These are phyloP conservation scores for Phalanger gymnotis DNA, from an alignment of 2,797 vertebrate genomes.

Conservation along the genomic window DNA sequence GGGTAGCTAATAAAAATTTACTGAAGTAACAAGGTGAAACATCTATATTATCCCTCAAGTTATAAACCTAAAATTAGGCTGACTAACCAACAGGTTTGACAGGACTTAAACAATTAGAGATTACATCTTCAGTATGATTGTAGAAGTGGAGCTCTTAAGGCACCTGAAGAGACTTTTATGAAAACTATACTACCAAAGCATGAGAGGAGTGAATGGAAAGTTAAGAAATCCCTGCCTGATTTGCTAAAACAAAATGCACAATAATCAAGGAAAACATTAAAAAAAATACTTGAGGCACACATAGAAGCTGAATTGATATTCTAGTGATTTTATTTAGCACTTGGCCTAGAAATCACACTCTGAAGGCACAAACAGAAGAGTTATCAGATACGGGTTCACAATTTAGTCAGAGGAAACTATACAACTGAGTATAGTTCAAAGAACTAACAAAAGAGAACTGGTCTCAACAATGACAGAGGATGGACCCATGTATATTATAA, in stretches of 20 bases:
- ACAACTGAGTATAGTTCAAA: conserved; percentile 23
- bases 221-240: not conserved
- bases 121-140: not conserved
- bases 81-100: conserved; percentile 23
- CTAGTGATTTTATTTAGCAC: conserved; percentile 36
- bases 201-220: conserved; percentile 18
- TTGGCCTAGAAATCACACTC: conserved; percentile 34
- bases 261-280: conserved; percentile 43
- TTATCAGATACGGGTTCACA: conserved; percentile 4
- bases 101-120: not conserved
- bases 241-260: conserved; percentile 53
- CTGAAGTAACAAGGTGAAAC: not conserved
- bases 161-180: conserved; percentile 2
- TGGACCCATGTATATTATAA: not conserved
- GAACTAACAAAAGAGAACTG: conserved; percentile 31
- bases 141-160: conserved; percentile 27
- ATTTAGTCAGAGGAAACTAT: conserved; percentile 40
- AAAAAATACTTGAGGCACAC: not conserved
- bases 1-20: not conserved
- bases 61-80: conserved; percentile 27
- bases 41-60: not conserved
- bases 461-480: conserved; percentile 27
- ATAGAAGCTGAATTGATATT: not conserved
- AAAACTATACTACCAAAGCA: conserved; percentile 42
- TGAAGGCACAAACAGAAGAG: conserved; percentile 50